Base-by-base conservation (phyloP, 2,888 invertebrate genomes). In the Portevinia maculata region DNA sequence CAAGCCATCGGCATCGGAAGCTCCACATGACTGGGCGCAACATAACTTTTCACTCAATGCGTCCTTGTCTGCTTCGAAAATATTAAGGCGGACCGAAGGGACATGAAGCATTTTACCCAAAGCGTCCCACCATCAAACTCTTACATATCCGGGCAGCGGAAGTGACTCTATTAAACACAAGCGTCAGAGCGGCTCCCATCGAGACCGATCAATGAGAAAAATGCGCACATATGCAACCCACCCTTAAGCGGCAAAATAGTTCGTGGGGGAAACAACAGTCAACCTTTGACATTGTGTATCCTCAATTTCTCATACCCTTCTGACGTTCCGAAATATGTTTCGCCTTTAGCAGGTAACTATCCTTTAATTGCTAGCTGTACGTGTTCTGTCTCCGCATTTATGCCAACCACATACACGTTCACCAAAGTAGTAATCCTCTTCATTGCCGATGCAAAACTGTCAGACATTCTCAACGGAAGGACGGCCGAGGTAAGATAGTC, bases 41-140 rank as follows among this genome's bases (percentile, higher is more conserved):
- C 79, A 79, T 79, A 79, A 79, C 60, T 79, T 69, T 74, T 48
- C 67, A 74, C 74, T 79, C 59, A 30, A 7, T 65, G 65, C 32
- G 48, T 32, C 11, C 34, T 30, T 46, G 19, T 60, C 52, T 67
- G 13, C 48, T 13, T 39, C 15, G 15, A 60, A 69, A 50, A 32
- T 59, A 21, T 57, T 52, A 1, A 28, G 39, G 64, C 52, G 44
- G 37, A 64, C 44, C 21, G 28, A 74, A 53, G 48, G 53, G 21
- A 37, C 46, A 60, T 48, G 24, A 24, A 21, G 28, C 21, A 62
- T 55, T 65, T 32, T 9, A 3, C 32, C 55, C 62, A 39, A 2
- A 17, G 13, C 13, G 7, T 1, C 13, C 15, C 0, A 13, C 37
- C 55, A 37, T 24, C 41, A 37, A 32, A 32, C 21, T 52, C 17